Evolutionary conservation across 1,140 invertebrate species (phyloP), one percentile per base, ranked within the genome.

Genomic region (Alviniconcha marisindica): DNA sequence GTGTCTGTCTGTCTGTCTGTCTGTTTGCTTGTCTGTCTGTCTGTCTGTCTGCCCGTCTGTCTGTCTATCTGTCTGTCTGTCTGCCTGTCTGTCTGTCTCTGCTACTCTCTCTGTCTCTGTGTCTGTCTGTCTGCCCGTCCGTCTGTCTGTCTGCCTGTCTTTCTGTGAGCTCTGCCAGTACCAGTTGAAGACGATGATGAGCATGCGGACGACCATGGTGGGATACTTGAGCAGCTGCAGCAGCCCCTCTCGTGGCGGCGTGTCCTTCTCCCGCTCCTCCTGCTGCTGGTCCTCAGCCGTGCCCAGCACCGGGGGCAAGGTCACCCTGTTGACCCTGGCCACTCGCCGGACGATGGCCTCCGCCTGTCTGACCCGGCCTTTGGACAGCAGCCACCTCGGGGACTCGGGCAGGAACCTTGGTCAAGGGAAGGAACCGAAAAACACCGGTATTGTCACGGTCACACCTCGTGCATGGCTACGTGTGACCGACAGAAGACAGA

Each of bases 121-220:
- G n/a, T n/a, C n/a, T n/a, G n/a, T n/a, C n/a, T n/a, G n/a, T n/a
- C n/a, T n/a, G n/a, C 18, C n/a, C n/a, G n/a, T n/a, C n/a, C n/a
- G n/a, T n/a, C n/a, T n/a, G n/a, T 51, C 48, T 51, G 12, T 51
- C 48, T 51, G 48, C 21, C 48, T 0, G 48, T 51, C 48, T 15
- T 51, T 51, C 48, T 15, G 48, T 51, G 48, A 51, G 18, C 7
- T n/a, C 54, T 5, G 21, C 63, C 12, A 12, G 51, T 36, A 78
- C 76, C 76, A 78, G 54, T 78, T 78, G 33, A 77, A 78, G 48
- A 48, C 51, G 33, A 78, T 42, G 54, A 78, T 78, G 28, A 78
- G 33, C 5, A 48, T 42, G 10, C 76, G 36, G 15, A 54, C 42
- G 15, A 78, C 33, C 1, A 78, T n/a, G 54, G 18, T 38, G 0